Evolutionary conservation across 2,797 vertebrate genomes (phyloP).

Genomic region (Coracias cyanogaster): DNA sequence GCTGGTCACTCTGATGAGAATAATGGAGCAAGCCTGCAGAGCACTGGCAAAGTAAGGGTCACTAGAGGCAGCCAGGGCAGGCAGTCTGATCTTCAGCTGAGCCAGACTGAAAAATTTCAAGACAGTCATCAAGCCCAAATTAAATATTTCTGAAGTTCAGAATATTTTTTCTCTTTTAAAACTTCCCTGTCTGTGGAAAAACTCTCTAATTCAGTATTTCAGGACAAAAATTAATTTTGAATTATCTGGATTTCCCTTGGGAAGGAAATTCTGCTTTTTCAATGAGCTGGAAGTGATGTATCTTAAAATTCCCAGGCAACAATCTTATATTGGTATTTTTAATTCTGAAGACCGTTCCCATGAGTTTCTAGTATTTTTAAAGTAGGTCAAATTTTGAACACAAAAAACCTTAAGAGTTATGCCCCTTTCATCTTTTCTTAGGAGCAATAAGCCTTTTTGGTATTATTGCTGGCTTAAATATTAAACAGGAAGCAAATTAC

Average conservation of each 20-base stretch:
- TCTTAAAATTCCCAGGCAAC: conserved; percentile 70
- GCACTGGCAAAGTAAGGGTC: background rate
- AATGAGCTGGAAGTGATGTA: conserved; percentile 61
- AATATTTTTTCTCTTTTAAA: background rate
- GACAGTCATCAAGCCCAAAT: background rate
- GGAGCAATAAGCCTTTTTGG: conserved; percentile 66
- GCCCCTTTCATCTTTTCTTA: conserved; percentile 68
- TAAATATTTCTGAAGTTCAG: conserved; percentile 22
- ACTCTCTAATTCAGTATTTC: conserved; percentile 55
- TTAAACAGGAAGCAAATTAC: conserved; percentile 75
- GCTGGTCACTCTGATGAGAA: background rate
- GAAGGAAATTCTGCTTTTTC: conserved; percentile 67
- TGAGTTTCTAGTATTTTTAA: conserved; percentile 65
- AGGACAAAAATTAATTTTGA: conserved; percentile 69
- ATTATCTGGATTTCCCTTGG: conserved; percentile 60
- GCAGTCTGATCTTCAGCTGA: background rate
- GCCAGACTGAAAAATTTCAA: background rate
- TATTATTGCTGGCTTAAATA: conserved; percentile 70
- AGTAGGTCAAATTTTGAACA: conserved; percentile 72
- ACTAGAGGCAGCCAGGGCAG: background rate
- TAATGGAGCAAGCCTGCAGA: background rate
- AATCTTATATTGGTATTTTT: conserved; percentile 72
- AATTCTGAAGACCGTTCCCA: conserved; percentile 68
- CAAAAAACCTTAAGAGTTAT: conserved; percentile 71
- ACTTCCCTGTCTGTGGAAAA: conserved; percentile 10